Evolutionary conservation across 2,888 invertebrate genomes (phyloP).

Genomic region (Cylindroiulus punctatus): DNA sequence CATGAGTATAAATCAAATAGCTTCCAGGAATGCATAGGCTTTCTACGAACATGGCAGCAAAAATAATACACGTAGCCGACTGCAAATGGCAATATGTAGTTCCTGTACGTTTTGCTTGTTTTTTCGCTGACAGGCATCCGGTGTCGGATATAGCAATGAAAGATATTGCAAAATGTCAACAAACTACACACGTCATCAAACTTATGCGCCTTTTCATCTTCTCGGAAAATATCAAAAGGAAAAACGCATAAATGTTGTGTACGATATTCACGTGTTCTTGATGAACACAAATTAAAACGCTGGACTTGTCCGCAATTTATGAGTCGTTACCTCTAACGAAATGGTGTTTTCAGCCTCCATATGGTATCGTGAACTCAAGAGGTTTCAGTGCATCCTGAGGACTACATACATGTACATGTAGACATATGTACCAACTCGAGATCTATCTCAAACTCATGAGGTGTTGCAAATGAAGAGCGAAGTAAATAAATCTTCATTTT

Average conservation of each 20-base stretch:
- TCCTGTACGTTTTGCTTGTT: conserved; percentile 5
- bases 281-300: too few species aligned
- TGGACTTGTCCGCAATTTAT: background rate
- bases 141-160: conserved; percentile 25
- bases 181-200: background rate
- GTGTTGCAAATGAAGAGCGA: too few species aligned
- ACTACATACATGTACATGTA: background rate
- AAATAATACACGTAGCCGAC: conserved; percentile 3
- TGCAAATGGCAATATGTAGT: background rate
- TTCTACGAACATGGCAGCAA: background rate
- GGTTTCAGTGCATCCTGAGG: background rate
- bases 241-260: background rate
- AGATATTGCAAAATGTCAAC: conserved; percentile 2
- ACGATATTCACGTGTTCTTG: background rate
- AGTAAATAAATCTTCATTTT: too few species aligned
- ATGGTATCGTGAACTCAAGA: background rate
- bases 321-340: background rate
- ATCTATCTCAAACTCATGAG: too few species aligned
- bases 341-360: background rate
- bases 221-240: background rate
- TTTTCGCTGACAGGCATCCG: conserved; percentile 28
- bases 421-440: background rate
- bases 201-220: background rate
- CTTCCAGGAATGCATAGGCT: background rate
- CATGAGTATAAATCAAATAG: background rate